Evolutionary conservation across 2,797 vertebrate genomes (phyloP).

Genomic region (Eupleurogrammus muticus): DNA sequence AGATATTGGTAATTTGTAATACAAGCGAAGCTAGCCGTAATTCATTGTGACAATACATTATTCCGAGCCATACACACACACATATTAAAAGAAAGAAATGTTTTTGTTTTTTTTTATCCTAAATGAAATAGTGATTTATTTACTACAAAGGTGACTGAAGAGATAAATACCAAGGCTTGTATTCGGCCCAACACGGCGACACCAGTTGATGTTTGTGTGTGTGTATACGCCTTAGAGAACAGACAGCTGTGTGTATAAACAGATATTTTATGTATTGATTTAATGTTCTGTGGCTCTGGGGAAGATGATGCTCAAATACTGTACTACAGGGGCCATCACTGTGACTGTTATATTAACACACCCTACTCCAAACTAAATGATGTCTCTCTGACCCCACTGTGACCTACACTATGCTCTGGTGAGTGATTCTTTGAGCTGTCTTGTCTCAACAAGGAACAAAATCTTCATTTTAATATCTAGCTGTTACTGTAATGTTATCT

Average conservation of each 20-base stretch:
- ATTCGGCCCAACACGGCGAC: constrained; percentile 12
- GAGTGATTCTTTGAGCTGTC: constrained; percentile 18
- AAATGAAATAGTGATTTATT: constrained; percentile 9
- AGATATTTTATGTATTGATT: constrained; percentile 60
- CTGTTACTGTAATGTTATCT: constrained; percentile 48
- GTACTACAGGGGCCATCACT: constrained; percentile 43
- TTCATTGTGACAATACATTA: constrained; percentile 6
- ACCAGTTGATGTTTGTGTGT: constrained; percentile 15
- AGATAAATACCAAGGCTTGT: not conserved
- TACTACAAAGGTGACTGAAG: constrained; percentile 30
- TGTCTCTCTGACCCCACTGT: constrained; percentile 49
- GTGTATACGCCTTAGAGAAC: constrained; percentile 17
- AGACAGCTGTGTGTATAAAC: constrained; percentile 32
- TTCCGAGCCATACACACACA: constrained; percentile 10
- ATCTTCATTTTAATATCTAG: constrained; percentile 36
- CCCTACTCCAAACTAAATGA: constrained; percentile 28
- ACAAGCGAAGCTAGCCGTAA: not conserved
- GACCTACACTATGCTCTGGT: constrained; percentile 38
- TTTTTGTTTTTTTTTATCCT: constrained; percentile 13
- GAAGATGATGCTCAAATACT: constrained; percentile 50
- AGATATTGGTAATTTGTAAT: not conserved
- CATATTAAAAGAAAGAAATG: constrained; percentile 3
- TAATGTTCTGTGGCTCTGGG: constrained; percentile 38
- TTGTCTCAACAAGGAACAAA: constrained; percentile 23
- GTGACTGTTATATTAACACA: constrained; percentile 23